Evolutionary conservation across 2,797 vertebrate species (phyloP).

Genomic region (Sebastiscus tertius): DNA sequence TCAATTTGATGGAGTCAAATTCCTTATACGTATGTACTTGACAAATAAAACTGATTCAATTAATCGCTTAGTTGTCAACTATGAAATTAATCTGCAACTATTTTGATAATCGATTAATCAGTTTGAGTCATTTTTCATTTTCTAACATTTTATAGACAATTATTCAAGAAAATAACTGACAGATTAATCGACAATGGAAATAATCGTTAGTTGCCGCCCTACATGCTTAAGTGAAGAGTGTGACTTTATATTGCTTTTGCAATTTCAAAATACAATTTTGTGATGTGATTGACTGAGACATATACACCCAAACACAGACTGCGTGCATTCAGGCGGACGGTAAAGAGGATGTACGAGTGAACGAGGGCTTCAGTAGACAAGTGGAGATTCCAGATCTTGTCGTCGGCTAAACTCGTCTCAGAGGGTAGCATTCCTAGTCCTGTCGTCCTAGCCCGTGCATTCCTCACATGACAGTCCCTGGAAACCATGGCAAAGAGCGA

Average conservation of each 20-base stretch:
- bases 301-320: background rate
- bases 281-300: background rate
- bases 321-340: constrained; percentile 8
- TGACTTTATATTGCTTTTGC: background rate
- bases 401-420: constrained; percentile 71
- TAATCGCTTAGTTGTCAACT: too few relatives aligned
- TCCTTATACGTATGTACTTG: too few relatives aligned
- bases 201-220: too few relatives aligned
- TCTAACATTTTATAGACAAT: too few relatives aligned
- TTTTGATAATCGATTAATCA: too few relatives aligned
- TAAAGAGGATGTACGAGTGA: constrained; percentile 14
- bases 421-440: constrained; percentile 86
- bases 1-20: too few relatives aligned
- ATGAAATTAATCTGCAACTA: too few relatives aligned
- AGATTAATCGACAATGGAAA: too few relatives aligned
- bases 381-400: constrained; percentile 49
- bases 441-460: constrained; percentile 85
- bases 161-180: too few relatives aligned
- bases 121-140: too few relatives aligned
- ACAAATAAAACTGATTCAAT: too few relatives aligned
- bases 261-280: background rate
- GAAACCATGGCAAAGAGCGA: constrained; percentile 87
- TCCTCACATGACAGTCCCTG: constrained; percentile 88
- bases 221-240: background rate
- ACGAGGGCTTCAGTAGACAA: constrained; percentile 13